These are phyloP conservation scores for Idaea aversata DNA, from an alignment of 2,888 invertebrate species.

Conservation along the genomic window DNA sequence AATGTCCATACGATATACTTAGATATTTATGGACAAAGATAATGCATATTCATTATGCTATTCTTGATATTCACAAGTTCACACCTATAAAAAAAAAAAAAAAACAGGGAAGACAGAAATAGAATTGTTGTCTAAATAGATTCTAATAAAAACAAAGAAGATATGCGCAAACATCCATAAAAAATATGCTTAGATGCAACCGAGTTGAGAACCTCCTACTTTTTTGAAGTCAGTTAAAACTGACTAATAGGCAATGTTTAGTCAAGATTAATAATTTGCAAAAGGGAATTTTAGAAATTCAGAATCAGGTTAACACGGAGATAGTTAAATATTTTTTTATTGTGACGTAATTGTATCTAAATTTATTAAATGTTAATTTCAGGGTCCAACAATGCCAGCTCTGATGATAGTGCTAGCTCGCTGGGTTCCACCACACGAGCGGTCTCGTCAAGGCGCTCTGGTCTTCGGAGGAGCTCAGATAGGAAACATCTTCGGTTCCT, in stretches of 20 bases:
- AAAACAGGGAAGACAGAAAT: neutral
- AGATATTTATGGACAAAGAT: neutral
- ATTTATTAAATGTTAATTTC: constrained; percentile 31
- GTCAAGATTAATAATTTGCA: no score
- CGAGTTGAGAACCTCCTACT: no score
- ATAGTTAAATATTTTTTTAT: neutral
- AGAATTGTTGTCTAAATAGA: neutral
- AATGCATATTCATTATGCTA: neutral
- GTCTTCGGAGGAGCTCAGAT: constrained; percentile 82
- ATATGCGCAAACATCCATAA: no score
- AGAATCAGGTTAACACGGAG: no score
- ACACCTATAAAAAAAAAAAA: no score
- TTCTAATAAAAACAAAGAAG: neutral
- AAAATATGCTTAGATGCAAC: no score
- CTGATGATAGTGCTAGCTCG: constrained; percentile 82
- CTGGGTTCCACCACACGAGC: constrained; percentile 82
- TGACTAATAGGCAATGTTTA: no score
- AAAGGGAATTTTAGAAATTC: no score
- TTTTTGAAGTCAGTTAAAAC: no score
- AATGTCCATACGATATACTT: neutral
- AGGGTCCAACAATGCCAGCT: constrained; percentile 88
- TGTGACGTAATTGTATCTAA: constrained; percentile 8
- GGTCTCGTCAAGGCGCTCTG: constrained; percentile 80
- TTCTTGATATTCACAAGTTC: neutral
- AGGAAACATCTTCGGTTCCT: constrained; percentile 80